Evolutionary conservation across 1,140 invertebrate genomes (phyloP).

Genomic region (Drosophila athabasca): DNA sequence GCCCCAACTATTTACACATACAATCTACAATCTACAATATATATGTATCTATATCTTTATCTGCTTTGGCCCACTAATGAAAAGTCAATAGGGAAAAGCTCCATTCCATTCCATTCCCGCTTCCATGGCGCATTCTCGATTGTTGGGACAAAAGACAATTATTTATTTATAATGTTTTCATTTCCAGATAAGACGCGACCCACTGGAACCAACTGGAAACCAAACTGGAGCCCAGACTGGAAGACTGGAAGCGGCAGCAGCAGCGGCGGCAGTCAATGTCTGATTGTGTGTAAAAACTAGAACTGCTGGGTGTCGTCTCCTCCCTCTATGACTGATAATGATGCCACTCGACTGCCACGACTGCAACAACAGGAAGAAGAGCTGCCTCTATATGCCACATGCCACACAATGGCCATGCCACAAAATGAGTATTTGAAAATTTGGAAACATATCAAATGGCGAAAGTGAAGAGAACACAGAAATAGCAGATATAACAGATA

Average conservation of each 20-base stretch:
- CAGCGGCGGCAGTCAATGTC: constrained; percentile 62
- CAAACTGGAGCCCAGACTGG: not conserved
- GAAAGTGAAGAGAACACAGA: constrained; percentile 58
- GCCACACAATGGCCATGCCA: constrained; percentile 64
- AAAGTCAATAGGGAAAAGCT: too few species aligned
- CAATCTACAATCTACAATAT: too few species aligned
- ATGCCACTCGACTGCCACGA: constrained; percentile 9
- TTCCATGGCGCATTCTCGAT: too few species aligned
- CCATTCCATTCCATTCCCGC: too few species aligned
- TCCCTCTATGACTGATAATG: constrained; percentile 54
- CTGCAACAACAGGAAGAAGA: constrained; percentile 12
- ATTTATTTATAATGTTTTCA: constrained; percentile 38
- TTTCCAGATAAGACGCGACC: constrained; percentile 57
- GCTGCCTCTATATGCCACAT: too few species aligned
- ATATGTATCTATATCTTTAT: too few species aligned
- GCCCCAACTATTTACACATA: too few species aligned
- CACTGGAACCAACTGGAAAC: too few species aligned
- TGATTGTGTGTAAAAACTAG: constrained; percentile 49
- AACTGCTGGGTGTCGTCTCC: constrained; percentile 43
- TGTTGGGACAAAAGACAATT: constrained; percentile 13
- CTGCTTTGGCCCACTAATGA: too few species aligned
- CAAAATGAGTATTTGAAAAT: constrained; percentile 81
- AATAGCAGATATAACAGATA: constrained; percentile 10
- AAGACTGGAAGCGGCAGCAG: not conserved
- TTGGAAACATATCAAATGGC: constrained; percentile 84